Conservation (phyloP, 2,797 vertebrate genomes). For the Sebastes glaucus region DNA sequence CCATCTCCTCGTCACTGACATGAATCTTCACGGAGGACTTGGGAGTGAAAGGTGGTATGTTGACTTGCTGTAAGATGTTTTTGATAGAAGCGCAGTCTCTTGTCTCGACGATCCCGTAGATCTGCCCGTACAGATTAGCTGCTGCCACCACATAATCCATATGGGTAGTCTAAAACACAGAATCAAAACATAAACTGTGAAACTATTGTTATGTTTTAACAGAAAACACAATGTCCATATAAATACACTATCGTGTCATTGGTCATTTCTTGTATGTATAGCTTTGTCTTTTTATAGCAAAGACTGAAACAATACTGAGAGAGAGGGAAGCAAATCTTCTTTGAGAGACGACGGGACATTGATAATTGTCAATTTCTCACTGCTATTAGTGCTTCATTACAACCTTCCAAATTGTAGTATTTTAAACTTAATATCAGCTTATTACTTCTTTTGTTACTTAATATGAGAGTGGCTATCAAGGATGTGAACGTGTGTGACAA, state of each 20-base stretch:
- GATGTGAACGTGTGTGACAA: not conserved
- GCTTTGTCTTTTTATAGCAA: not conserved
- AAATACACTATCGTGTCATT: no score
- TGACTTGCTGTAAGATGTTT: constrained; percentile 56
- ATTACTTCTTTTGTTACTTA: not conserved
- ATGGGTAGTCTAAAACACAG: constrained; percentile 75
- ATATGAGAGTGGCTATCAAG: not conserved
- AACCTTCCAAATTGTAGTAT: not conserved
- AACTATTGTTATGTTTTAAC: not conserved
- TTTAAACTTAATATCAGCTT: not conserved
- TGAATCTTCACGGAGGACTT: constrained; percentile 74
- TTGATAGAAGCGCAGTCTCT: constrained; percentile 45
- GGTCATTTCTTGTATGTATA: not conserved
- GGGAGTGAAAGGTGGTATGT: constrained; percentile 67
- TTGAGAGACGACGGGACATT: not conserved
- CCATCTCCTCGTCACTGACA: constrained; percentile 73
- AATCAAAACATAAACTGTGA: not conserved
- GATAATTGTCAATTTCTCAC: not conserved
- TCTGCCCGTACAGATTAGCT: constrained; percentile 85
- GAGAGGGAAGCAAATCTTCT: not conserved
- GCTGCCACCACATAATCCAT: constrained; percentile 86
- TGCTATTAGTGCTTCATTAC: not conserved
- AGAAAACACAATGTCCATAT: not conserved
- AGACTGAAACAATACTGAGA: not conserved
- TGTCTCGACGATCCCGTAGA: constrained; percentile 74